Percentiles rank a stretch among this genome's conserved stretches.
Conservation (phyloP, 2,888 invertebrate species). For the Podotricha telesiphe region DNA sequence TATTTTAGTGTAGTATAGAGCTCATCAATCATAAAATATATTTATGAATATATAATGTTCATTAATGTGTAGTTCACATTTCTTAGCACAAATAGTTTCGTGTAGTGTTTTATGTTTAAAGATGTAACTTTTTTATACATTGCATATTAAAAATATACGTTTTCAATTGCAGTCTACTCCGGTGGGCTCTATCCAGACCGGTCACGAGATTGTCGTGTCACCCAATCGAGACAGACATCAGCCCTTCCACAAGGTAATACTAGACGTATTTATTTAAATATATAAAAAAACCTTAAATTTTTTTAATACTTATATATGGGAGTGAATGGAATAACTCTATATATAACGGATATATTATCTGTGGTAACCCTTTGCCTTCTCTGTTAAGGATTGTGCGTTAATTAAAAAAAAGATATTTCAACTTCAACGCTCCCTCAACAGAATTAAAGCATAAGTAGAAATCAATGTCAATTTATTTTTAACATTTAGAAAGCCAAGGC, state of each 20-base stretch:
- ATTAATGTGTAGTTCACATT: not conserved
- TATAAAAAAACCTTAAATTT: too few species aligned
- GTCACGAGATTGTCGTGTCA: constrained; percentile 95
- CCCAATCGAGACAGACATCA: constrained; percentile 94
- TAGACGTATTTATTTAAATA: not conserved
- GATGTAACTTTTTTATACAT: not conserved
- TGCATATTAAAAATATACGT: constrained; percentile 46
- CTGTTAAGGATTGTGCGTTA: not conserved
- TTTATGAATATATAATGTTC: not conserved
- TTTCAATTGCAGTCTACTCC: constrained; percentile 90
- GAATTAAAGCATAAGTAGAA: constrained; percentile 12
- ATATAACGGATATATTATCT: too few species aligned
- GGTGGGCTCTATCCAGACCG: constrained; percentile 95
- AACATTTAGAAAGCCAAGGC: constrained; percentile 17
- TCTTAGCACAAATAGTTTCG: not conserved
- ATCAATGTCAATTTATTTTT: constrained; percentile 12
- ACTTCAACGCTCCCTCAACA: not conserved
- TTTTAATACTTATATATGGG: too few species aligned
- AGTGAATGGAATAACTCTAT: too few species aligned
- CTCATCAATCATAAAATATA: not conserved
- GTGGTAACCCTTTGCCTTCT: not conserved
- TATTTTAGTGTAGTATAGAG: too few species aligned
- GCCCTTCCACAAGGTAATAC: constrained; percentile 89
- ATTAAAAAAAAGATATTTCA: too few species aligned
- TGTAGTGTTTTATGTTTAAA: not conserved